Evolutionary conservation across 1,140 invertebrate genomes (phyloP).

Genomic region (Augochlora pura): DNA sequence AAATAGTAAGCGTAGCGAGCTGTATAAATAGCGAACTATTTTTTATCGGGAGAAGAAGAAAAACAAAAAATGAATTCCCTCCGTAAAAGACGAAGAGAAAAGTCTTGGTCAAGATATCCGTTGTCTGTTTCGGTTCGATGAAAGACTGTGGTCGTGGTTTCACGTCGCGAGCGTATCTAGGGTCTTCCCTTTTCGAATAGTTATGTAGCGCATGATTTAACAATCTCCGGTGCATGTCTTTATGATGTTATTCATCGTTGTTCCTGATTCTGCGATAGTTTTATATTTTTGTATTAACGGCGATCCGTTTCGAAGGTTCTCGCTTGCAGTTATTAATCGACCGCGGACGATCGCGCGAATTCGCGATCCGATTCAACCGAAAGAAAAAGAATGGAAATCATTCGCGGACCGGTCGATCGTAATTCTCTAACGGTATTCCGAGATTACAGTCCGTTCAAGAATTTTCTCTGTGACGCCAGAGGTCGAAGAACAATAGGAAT

Average conservation of each 20-base stretch:
- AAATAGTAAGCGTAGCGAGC: constrained; percentile 25
- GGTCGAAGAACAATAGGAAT: no score
- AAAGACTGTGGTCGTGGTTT: constrained; percentile 7
- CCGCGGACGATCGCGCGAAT: neutral
- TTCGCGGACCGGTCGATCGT: no score
- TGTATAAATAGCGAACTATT: constrained; percentile 39
- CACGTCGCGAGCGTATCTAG: neutral
- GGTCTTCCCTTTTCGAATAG: neutral
- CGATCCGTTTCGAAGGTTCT: neutral
- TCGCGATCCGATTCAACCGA: neutral
- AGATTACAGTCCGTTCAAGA: no score
- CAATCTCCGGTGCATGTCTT: constrained; percentile 39
- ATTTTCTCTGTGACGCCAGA: no score
- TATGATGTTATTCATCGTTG: constrained; percentile 29
- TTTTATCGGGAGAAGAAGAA: constrained; percentile 21
- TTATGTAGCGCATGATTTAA: constrained; percentile 18
- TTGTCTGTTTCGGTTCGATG: neutral
- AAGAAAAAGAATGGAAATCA: no score
- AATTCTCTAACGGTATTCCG: no score
- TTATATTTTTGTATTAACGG: constrained; percentile 39
- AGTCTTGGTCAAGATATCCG: neutral
- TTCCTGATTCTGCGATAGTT: constrained; percentile 40
- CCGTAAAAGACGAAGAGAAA: constrained; percentile 12
- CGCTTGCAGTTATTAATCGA: neutral
- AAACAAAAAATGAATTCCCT: neutral